A percentile compares a stretch with the other conserved stretches of the same genome.
phyloP scores from a whole-genome alignment of 2,113 vertebrate genomes.

The Leptobrachium leishanense region DNA sequence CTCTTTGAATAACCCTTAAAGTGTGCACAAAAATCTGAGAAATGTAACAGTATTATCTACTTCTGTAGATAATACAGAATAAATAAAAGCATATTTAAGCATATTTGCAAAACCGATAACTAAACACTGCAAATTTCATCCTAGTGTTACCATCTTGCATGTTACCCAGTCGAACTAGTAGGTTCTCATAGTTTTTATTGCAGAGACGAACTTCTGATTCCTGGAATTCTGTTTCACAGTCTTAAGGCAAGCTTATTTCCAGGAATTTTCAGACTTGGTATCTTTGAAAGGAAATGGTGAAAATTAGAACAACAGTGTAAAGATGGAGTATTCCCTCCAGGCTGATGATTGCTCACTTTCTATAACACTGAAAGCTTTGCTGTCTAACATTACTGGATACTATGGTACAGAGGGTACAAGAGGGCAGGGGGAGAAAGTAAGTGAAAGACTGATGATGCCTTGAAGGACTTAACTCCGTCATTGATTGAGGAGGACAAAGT shows the following conservation, averaged over 20 bases:
- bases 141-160: too few species aligned
- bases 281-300: conserved; percentile 10
- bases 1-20: too few species aligned
- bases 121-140: too few species aligned
- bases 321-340: background rate
- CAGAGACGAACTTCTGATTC: background rate
- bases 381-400: conserved; percentile 19
- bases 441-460: conserved; percentile 6
- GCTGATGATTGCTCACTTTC: conserved; percentile 1
- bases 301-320: background rate
- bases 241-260: background rate
- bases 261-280: background rate
- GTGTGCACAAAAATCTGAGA: too few species aligned
- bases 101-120: too few species aligned
- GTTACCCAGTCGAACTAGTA: too few species aligned
- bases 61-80: too few species aligned
- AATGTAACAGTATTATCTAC: too few species aligned
- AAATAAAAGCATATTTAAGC: too few species aligned
- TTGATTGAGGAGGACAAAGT: background rate
- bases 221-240: background rate
- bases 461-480: background rate
- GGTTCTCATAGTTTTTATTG: background rate
- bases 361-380: background rate
- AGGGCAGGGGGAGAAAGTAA: conserved; percentile 11
- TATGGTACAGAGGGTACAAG: background rate